Evolutionary conservation across 2,888 invertebrate species (phyloP), one percentile per base, ranked within the genome.

Genomic region (Saturnia japonica): DNA sequence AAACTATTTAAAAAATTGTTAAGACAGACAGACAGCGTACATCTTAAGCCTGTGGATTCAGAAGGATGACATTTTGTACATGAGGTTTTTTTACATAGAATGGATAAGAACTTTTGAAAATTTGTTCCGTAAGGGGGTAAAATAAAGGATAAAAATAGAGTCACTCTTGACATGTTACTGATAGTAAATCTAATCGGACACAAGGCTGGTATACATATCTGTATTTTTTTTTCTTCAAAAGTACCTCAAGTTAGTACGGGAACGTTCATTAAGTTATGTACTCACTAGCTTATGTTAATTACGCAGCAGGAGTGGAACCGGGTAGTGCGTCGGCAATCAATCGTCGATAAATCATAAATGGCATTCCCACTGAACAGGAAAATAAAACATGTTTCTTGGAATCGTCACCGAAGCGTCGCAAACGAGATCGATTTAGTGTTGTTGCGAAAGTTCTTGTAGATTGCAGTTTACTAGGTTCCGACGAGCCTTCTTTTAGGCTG

Each of bases 361-460:
- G 85, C 90, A 76, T 85, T 80, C 77, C 79, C 91, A 91, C 72
- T 91, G 91, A 91, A 80, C 91, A 87, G 90, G 91, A 91, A 91
- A 91, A 91, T 90, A 87, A 87, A 86, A 83, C 80, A 77, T 82
- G 81, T 81, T 84, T 82, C 82, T 79, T 70, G 73, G 80, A 77
- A 80, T 75, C 79, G 78, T 81, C 82, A 80, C 74, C 74, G 81
- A 80, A 75, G 64, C 77, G 78, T 79, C 76, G 75, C 68, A 72
- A 40, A 43, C 74, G 71, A 75, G 80, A 83, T 85, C 81, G 78
- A 82, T 82, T 81, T 74, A 73, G 71, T 77, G 78, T 78, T 82
- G 80, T 80, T 80, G 80, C 76, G 57, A 28, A 60, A 74, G 71
- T 68, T 40, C 57, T 60, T 60, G 28, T 28, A 28, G 57, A 60